phyloP scores from a whole-genome alignment of 1,140 invertebrate genomes.

The Euwallacea fornicatus region DNA sequence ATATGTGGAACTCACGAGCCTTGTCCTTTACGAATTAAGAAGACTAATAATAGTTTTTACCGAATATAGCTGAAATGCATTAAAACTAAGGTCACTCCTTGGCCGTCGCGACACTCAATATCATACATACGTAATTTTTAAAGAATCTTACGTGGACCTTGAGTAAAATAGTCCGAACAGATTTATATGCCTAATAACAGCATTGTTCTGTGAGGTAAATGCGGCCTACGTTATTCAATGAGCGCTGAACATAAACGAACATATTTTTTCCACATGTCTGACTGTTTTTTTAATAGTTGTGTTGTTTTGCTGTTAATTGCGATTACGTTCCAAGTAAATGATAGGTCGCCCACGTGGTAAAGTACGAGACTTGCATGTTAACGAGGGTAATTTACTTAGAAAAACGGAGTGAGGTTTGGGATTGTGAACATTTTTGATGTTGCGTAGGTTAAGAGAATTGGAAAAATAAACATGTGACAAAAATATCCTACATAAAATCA shows the following conservation, averaged over 20 bases:
- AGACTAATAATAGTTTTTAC: constrained; percentile 24
- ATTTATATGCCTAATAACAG: constrained; percentile 6
- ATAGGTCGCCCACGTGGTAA: constrained; percentile 8
- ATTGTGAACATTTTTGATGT: too few species aligned
- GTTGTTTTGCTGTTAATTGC: constrained; percentile 17
- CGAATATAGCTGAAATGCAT: constrained; percentile 24
- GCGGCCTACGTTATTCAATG: constrained; percentile 26
- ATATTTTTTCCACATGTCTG: constrained; percentile 11
- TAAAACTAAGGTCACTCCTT: constrained; percentile 16
- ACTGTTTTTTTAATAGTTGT: constrained; percentile 12
- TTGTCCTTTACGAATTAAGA: constrained; percentile 22
- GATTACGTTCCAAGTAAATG: constrained; percentile 26
- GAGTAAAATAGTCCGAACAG: background rate
- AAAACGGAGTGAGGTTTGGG: too few species aligned
- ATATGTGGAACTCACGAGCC: background rate
- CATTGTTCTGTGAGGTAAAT: constrained; percentile 12
- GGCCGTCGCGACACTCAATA: constrained; percentile 21
- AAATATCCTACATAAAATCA: too few species aligned
- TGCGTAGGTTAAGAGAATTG: too few species aligned
- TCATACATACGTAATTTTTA: constrained; percentile 7
- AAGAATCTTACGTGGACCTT: constrained; percentile 22
- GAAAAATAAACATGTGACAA: too few species aligned
- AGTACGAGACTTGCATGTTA: background rate
- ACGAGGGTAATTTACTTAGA: too few species aligned
- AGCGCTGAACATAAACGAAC: constrained; percentile 30